phyloP scores from a whole-genome alignment of 1,140 invertebrate genomes.

The Caenorhabditis latens region DNA sequence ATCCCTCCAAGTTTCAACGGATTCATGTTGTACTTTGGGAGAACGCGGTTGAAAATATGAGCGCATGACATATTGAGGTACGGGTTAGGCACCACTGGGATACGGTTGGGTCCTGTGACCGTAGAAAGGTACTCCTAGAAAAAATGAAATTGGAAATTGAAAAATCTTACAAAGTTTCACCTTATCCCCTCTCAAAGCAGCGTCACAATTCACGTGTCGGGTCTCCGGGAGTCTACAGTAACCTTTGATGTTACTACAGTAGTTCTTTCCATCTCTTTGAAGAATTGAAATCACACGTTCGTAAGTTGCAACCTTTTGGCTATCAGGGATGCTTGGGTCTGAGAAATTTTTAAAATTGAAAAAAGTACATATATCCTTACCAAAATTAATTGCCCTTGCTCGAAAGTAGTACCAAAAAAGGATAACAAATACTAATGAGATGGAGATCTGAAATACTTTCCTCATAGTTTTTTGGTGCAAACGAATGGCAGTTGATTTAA shows the following conservation, averaged over 20 bases:
- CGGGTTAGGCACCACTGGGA: neutral
- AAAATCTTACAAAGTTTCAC: neutral
- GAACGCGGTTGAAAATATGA: neutral
- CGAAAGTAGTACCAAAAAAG: no score
- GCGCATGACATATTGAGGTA: neutral
- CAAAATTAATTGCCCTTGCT: no score
- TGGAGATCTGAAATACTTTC: no score
- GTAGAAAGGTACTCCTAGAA: neutral
- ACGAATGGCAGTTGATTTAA: no score
- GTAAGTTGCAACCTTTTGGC: neutral
- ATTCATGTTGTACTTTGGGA: neutral
- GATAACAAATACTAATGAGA: no score
- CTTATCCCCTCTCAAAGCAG: neutral
- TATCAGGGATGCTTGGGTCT: neutral
- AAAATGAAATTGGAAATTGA: neutral
- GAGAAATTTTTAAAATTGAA: no score
- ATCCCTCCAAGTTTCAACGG: neutral
- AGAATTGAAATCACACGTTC: neutral
- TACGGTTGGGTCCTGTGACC: neutral
- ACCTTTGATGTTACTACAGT: neutral
- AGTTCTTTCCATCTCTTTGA: neutral
- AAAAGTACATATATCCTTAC: no score
- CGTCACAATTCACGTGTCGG: neutral
- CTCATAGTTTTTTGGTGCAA: no score
- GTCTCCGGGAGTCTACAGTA: neutral